Evolutionary conservation across 2,113 vertebrate genomes (phyloP), one percentile per base, ranked within the genome.

Genomic region (Hirundichthys speculiger): DNA sequence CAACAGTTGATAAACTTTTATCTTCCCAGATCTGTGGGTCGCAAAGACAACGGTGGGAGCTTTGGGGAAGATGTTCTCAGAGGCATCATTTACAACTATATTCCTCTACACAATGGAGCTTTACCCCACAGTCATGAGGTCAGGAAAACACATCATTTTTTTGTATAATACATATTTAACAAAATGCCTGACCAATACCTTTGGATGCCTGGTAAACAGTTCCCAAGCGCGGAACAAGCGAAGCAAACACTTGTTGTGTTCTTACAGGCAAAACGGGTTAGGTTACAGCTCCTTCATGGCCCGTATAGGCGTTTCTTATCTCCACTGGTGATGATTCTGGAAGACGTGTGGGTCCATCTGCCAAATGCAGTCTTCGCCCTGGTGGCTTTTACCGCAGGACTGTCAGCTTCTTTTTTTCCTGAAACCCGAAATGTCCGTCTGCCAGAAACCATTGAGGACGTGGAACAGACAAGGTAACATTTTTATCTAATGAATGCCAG

Each of bases 401-500:
- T 78, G 11, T 25, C 59, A 8, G 45, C 81, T 24, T 65, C 2
- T 51, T 57, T 73, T 56, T 76, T 84, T n/a, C 71, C 79, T 58
- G 89, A 95, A 91, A 10, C 85, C 16, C 24, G 9, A 10, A 77
- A 84, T 13, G 40, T 80, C 2, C 80, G 71, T n/a, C 77, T 94
- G n/a, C 93, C 91, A 20, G 92, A 95, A 69, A 94, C 93, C 10
- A 91, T 95, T 48, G 88, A 93, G 61, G 93, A 94, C 0, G 83
- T 94, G 60, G 93, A 94, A 54, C 65, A 74, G 50, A 84, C 64
- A 16, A 90, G 91, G 94, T 94, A 64, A 2, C 13, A 22, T 3
- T 1, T 4, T 10, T 1, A 9, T 2, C 11, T 19, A 34, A 45
- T 19, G 9, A 10, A 34, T 7, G 9, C 30, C 30, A 34, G n/a